A percentile compares a stretch with the other conserved stretches of the same genome.
Evolutionary conservation across 2,888 invertebrate genomes (phyloP).

Genomic region (Meliscaeva auricollis): DNA sequence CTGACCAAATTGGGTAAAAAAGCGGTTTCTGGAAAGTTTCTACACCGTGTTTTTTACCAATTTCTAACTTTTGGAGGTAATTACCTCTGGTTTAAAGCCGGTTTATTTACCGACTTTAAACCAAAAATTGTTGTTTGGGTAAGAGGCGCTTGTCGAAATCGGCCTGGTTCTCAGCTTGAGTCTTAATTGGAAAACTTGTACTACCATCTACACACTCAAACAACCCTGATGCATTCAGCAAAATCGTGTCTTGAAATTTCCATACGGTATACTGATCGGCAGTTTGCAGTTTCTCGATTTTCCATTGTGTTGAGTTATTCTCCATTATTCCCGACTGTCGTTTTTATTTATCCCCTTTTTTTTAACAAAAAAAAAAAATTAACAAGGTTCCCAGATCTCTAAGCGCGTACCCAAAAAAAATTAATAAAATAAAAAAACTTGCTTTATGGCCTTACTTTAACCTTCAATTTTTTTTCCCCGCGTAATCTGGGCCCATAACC

Average conservation of each 20-base stretch:
- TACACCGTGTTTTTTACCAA: background rate
- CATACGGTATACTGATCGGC: conserved; percentile 25
- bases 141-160: conserved; percentile 17
- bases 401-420: background rate
- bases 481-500: conserved; percentile 20
- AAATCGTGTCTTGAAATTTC: conserved; percentile 35
- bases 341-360: background rate
- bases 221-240: conserved; percentile 20
- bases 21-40: background rate
- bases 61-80: background rate
- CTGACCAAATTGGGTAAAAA: background rate
- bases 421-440: no score
- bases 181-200: background rate
- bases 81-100: background rate
- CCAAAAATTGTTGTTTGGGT: conserved; percentile 3
- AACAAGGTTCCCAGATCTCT: no score
- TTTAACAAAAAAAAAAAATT: background rate
- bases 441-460: no score
- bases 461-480: background rate
- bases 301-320: background rate
- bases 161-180: background rate
- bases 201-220: conserved; percentile 1
- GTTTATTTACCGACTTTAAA: background rate
- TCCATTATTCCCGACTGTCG: conserved; percentile 8
- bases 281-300: conserved; percentile 31